Evolutionary conservation across 2,113 vertebrate genomes (phyloP).

Genomic region (Crotalus helleri): DNA sequence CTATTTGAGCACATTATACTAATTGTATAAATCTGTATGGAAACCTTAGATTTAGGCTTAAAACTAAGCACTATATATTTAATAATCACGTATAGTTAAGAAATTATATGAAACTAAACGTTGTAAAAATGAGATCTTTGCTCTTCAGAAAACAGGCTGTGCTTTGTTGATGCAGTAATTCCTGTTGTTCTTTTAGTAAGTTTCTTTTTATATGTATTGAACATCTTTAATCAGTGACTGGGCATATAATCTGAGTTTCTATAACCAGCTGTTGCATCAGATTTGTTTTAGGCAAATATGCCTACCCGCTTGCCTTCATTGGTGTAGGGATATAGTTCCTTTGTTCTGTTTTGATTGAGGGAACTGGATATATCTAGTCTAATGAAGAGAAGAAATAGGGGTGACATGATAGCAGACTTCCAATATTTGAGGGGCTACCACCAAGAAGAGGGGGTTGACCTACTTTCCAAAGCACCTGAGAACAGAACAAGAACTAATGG

Average conservation of each 20-base stretch:
- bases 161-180: background rate
- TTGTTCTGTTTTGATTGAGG: background rate
- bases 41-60: background rate
- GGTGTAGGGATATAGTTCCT: background rate
- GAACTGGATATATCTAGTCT: background rate
- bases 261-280: background rate
- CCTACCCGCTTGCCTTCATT: background rate
- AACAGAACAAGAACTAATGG: background rate
- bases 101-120: conserved; percentile 15
- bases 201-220: background rate
- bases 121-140: background rate
- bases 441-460: background rate
- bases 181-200: background rate
- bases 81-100: conserved; percentile 15
- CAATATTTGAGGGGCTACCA: background rate
- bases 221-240: background rate
- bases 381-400: background rate
- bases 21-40: no score
- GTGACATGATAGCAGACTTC: background rate
- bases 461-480: background rate
- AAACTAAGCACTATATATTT: background rate
- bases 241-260: no score
- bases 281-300: no score
- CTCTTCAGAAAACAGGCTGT: background rate
- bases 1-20: background rate